Conservation (phyloP, 2,113 vertebrate genomes). For the Phoenicopterus ruber region DNA sequence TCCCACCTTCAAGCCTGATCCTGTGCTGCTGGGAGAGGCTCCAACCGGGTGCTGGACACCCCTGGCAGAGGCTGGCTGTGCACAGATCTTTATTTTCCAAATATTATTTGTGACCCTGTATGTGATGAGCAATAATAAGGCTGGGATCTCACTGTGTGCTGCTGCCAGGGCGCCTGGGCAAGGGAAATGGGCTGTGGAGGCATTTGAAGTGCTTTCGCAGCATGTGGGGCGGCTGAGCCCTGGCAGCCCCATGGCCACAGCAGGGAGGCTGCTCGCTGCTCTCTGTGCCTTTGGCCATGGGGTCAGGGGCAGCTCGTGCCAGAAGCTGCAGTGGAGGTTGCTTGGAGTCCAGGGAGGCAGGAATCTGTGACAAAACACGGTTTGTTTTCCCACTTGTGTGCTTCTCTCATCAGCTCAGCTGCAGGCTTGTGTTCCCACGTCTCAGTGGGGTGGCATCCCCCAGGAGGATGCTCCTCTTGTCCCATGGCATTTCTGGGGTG, state of each 20-base stretch:
- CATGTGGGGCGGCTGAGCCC: background rate
- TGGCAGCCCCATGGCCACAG: background rate
- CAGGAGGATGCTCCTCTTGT: background rate
- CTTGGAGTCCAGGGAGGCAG: background rate
- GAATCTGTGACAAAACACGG: conserved; percentile 4
- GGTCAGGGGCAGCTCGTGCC: background rate
- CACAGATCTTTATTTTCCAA: background rate
- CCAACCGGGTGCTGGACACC: background rate
- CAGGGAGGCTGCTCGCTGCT: background rate
- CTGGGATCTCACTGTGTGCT: background rate
- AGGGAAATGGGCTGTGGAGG: background rate
- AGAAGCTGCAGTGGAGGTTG: background rate
- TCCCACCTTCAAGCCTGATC: too few relatives aligned
- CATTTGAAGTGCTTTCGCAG: background rate
- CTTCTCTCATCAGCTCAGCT: background rate
- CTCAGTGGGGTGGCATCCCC: background rate
- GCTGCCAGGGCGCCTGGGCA: background rate
- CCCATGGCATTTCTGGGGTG: background rate
- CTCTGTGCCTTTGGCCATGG: background rate
- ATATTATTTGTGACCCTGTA: background rate
- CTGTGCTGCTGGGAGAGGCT: background rate
- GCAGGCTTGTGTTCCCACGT: background rate
- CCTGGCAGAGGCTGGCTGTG: background rate
- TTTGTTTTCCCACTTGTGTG: conserved; percentile 14
- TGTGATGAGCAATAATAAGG: background rate